Evolutionary conservation across 2,797 vertebrate genomes (phyloP).

Genomic region (Tenualosa ilisha): DNA sequence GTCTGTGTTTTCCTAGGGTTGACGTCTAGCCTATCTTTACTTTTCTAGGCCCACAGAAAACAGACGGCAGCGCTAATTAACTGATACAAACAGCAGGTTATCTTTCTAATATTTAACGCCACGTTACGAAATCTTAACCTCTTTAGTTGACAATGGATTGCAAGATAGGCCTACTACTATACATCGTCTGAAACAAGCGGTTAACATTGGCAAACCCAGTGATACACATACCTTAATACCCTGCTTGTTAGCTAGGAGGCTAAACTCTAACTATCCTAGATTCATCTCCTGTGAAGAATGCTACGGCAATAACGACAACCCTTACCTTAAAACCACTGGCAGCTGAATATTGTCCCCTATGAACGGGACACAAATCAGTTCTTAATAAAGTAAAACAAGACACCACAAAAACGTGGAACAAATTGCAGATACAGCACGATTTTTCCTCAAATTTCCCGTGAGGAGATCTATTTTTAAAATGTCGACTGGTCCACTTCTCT

Average conservation of each 20-base stretch:
- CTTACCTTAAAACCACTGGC: slow-evolving; percentile 16
- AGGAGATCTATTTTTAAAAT: slow-evolving; percentile 59
- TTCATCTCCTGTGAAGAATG: no score
- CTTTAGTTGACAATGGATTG: neutral
- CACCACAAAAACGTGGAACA: neutral
- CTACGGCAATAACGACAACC: neutral
- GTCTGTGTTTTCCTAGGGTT: no score
- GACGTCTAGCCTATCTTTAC: no score
- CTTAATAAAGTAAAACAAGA: neutral
- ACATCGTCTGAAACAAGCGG: neutral
- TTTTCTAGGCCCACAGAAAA: no score
- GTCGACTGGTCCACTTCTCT: slow-evolving; percentile 61
- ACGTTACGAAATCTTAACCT: neutral
- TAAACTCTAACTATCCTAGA: neutral
- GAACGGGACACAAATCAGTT: neutral
- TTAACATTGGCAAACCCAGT: neutral
- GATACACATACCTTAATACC: neutral
- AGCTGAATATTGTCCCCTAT: neutral
- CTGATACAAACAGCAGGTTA: neutral
- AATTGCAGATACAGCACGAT: neutral
- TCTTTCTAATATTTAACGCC: neutral
- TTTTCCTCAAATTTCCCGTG: neutral
- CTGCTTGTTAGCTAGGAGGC: neutral
- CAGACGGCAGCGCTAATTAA: no score
- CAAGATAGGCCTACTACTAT: no score